A percentile compares a stretch with the other conserved stretches of the same genome.
Evolutionary conservation across 2,888 invertebrate species (phyloP).

Genomic region (Hemithea aestivaria): DNA sequence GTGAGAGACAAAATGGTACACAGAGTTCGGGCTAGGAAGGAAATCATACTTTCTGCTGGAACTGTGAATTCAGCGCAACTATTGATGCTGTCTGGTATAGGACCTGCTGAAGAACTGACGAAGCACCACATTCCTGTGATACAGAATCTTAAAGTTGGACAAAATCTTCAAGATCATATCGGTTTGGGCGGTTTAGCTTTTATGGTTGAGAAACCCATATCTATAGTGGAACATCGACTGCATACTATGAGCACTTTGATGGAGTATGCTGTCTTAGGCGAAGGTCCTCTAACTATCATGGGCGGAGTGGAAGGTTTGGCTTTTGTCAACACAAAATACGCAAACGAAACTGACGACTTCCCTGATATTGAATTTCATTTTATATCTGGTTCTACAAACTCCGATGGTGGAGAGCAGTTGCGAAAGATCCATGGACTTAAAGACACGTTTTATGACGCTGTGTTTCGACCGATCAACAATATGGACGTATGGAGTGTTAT

Average conservation of each 20-base stretch:
- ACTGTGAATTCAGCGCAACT: conserved; percentile 96
- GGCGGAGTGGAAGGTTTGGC: conserved; percentile 95
- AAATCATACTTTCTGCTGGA: conserved; percentile 94
- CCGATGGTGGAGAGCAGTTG: conserved; percentile 90
- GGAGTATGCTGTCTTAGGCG: conserved; percentile 90
- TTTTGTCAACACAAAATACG: conserved; percentile 92
- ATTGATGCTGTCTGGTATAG: conserved; percentile 95
- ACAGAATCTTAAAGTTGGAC: conserved; percentile 89
- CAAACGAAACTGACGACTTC: conserved; percentile 87
- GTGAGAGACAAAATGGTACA: conserved; percentile 85
- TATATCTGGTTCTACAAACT: conserved; percentile 91
- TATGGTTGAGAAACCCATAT: conserved; percentile 86
- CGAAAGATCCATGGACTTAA: conserved; percentile 88
- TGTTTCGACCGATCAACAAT: conserved; percentile 86
- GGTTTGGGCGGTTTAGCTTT: conserved; percentile 92
- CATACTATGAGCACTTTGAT: conserved; percentile 89
- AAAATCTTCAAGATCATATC: conserved; percentile 94
- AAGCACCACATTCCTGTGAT: conserved; percentile 88
- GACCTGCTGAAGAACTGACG: conserved; percentile 84
- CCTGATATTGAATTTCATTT: conserved; percentile 96
- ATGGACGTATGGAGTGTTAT: conserved; percentile 91
- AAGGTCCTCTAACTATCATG: conserved; percentile 90
- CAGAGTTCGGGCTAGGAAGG: conserved; percentile 87
- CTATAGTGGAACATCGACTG: conserved; percentile 88
- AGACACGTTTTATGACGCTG: conserved; percentile 85